Base-by-base conservation (phyloP, 2,888 invertebrate genomes). In the Habrosyne pyritoides region DNA sequence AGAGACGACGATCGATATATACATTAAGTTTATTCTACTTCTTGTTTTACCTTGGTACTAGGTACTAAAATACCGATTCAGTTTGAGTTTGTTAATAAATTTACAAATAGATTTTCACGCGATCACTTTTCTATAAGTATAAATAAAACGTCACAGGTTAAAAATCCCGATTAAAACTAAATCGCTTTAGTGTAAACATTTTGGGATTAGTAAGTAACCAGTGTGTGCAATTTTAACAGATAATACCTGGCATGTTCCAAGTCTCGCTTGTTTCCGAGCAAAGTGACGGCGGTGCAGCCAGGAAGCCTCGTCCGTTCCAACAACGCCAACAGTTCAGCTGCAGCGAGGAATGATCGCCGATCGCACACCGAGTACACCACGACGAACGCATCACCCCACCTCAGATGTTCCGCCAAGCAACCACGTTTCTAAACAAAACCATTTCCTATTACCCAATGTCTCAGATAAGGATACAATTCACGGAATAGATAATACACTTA, bases 361-460 rank as follows among this genome's bases (percentile, higher is more conserved):
- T 96, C 96, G 77, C 95, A 96, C 48, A 97, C 96, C 48, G 96
- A 96, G 88, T 97, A 97, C 52, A 97, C 96, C 64, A 97, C 94
- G 28, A 96, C 95, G 81, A 96, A 96, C 0, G 96, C 96, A 76
- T 97, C 97, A 26, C 96, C 96, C 96, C 96, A 97, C 73, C 96
- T 93, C 61, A 96, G 93, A 82, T 96, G 96, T 73, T 96, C 96
- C 67, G 95, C 95, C 53, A 96, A 85, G 75, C 96, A 96, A 53
- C 96, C 96, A 69, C 95, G 95, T 87, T 95, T 95, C 96, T 95
- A 59, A 82, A 69, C 87, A 93, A 63, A 77, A 21, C 52, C 36
- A 56, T 55, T 18, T 21, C 30, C 21, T 28, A 50, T 30, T 50
- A 28, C 28, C 30, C 50, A 30, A 30, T 50, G 28, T 50, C 8